phyloP scores from a whole-genome alignment of 2,888 invertebrate species.

The Eupithecia subfuscata region DNA sequence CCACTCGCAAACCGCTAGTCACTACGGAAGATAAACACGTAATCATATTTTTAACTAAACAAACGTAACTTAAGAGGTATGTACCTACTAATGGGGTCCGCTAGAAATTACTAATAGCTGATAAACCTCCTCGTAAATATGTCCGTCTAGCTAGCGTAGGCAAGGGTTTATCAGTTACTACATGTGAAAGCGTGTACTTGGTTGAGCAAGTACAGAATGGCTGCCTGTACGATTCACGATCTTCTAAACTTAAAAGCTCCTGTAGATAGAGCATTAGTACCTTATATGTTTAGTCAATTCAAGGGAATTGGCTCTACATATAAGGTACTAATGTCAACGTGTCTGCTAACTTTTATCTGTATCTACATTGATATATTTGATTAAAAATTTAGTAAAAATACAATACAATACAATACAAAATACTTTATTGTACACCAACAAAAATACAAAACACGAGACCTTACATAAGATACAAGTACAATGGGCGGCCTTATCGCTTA shows the following conservation, averaged over 20 bases:
- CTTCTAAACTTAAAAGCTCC: not conserved
- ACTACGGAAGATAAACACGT: not conserved
- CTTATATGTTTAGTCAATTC: not conserved
- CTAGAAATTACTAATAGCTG: slow-evolving; percentile 49
- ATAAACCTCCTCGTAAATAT: slow-evolving; percentile 57
- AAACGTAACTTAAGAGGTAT: slow-evolving; percentile 37
- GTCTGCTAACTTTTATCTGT: too few species aligned
- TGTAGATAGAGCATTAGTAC: not conserved
- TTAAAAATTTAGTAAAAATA: too few species aligned
- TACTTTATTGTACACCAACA: too few species aligned
- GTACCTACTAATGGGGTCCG: slow-evolving; percentile 48
- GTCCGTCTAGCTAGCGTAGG: slow-evolving; percentile 46
- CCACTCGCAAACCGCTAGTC: not conserved
- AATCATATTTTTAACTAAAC: slow-evolving; percentile 25
- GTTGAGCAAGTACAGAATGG: slow-evolving; percentile 15
- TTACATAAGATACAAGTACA: too few species aligned
- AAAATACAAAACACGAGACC: too few species aligned
- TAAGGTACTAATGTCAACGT: too few species aligned
- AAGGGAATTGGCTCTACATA: too few species aligned
- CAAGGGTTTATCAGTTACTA: slow-evolving; percentile 43
- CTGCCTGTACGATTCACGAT: not conserved
- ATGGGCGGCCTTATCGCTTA: too few species aligned
- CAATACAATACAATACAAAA: too few species aligned
- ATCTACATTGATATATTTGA: too few species aligned
- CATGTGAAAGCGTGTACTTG: slow-evolving; percentile 32